A percentile compares a stretch with the other conserved stretches of the same genome.
Evolutionary conservation across 2,113 vertebrate species (phyloP).

Genomic region (Albula goreensis): DNA sequence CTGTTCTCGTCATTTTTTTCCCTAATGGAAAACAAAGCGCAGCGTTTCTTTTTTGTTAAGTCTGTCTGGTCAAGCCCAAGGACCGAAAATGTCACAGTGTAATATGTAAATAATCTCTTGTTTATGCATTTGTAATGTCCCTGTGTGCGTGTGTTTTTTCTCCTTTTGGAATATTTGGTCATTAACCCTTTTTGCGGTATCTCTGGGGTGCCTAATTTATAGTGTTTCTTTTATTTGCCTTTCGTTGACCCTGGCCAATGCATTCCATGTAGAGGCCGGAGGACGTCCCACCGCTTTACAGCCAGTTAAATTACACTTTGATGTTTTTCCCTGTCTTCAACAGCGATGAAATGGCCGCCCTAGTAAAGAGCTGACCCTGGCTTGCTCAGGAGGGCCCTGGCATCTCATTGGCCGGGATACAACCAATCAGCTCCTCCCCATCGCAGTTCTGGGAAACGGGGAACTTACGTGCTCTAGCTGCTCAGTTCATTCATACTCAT

Average conservation of each 20-base stretch:
- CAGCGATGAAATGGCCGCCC: conserved; percentile 71
- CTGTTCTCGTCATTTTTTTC: not conserved
- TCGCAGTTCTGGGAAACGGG: not conserved
- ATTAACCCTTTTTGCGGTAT: conserved; percentile 66
- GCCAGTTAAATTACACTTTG: conserved; percentile 77
- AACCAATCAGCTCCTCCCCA: not conserved
- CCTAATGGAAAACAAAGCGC: not conserved
- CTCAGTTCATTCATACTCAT: too few relatives aligned
- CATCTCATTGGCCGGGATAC: not conserved
- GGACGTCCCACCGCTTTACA: conserved; percentile 70
- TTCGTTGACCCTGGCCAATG: conserved; percentile 69
- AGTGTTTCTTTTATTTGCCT: conserved; percentile 74
- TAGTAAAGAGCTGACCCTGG: conserved; percentile 68
- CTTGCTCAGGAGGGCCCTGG: conserved; percentile 58
- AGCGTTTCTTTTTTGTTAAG: not conserved
- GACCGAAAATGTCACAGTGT: not conserved
- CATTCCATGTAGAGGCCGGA: conserved; percentile 66
- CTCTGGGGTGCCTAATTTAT: conserved; percentile 70
- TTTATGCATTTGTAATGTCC: not conserved
- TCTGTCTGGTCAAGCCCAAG: conserved; percentile 8
- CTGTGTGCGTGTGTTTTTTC: conserved; percentile 27
- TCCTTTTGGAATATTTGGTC: conserved; percentile 67
- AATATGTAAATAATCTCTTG: conserved; percentile 16
- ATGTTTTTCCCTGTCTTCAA: conserved; percentile 72
- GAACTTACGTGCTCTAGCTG: not conserved